Conservation (phyloP, 2,888 invertebrate species). For the Rhagium mordax region DNA sequence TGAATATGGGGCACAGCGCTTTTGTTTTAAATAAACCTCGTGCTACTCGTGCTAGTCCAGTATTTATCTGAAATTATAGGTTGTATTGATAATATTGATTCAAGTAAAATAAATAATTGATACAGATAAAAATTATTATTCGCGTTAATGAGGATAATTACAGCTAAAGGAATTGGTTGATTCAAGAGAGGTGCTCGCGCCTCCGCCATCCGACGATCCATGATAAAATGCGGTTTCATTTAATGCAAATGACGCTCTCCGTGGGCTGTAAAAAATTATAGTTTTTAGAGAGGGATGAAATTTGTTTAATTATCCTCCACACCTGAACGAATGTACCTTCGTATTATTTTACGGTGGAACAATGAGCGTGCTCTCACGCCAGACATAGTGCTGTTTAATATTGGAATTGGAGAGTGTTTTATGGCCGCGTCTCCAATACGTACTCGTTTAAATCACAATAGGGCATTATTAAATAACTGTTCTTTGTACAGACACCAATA, state of each 20-base stretch:
- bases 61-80: no score
- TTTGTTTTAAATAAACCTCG: conserved; percentile 36
- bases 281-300: conserved; percentile 35
- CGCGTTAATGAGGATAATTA: no score
- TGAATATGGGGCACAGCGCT: conserved; percentile 37
- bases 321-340: conserved; percentile 29
- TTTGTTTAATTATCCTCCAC: conserved; percentile 33
- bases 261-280: conserved; percentile 30
- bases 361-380: conserved; percentile 34
- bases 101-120: no score
- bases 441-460: conserved; percentile 31
- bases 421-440: conserved; percentile 16
- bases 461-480: conserved; percentile 25
- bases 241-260: conserved; percentile 28
- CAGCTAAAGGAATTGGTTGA: no score
- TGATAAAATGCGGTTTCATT: conserved; percentile 29
- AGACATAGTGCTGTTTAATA: conserved; percentile 33
- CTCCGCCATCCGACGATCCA: neutral
- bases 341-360: conserved; percentile 29
- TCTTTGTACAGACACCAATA: conserved; percentile 1
- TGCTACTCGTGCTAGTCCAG: neutral
- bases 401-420: conserved; percentile 29
- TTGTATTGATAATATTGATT: no score
- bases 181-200: no score
- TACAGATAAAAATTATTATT: no score